Evolutionary conservation across 2,888 invertebrate genomes (phyloP).

Genomic region (Torymus auratus): DNA sequence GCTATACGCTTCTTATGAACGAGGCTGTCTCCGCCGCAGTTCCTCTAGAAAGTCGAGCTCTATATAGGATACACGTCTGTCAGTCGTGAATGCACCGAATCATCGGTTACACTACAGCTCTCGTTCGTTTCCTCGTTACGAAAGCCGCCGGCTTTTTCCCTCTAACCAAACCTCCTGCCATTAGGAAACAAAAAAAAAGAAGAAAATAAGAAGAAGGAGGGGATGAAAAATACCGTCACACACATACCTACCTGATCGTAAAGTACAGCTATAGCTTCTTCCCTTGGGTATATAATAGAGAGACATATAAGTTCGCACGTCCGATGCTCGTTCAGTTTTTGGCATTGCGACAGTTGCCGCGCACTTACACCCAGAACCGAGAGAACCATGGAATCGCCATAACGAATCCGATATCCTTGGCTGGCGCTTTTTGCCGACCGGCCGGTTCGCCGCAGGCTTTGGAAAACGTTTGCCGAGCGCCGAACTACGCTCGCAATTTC

Average conservation of each 20-base stretch:
- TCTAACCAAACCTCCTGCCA: background rate
- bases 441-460: background rate
- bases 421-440: background rate
- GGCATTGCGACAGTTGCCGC: no score
- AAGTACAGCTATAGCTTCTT: no score
- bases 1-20: no score
- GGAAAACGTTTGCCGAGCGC: slow-evolving; percentile 2
- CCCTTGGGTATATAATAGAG: background rate
- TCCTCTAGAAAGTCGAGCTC: no score
- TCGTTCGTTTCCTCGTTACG: slow-evolving; percentile 39
- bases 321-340: no score
- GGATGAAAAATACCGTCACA: background rate
- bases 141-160: slow-evolving; percentile 28
- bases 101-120: background rate
- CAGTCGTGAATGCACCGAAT: background rate
- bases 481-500: slow-evolving; percentile 22
- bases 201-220: background rate
- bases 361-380: no score
- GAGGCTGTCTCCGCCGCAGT: no score
- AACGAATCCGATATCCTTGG: slow-evolving; percentile 42
- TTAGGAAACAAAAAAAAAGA: background rate
- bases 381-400: background rate
- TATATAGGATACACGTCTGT: slow-evolving; percentile 6
- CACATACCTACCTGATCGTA: no score
- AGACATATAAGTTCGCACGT: background rate